phyloP scores from a whole-genome alignment of 1,140 invertebrate genomes.

The Oscheius sp. region DNA sequence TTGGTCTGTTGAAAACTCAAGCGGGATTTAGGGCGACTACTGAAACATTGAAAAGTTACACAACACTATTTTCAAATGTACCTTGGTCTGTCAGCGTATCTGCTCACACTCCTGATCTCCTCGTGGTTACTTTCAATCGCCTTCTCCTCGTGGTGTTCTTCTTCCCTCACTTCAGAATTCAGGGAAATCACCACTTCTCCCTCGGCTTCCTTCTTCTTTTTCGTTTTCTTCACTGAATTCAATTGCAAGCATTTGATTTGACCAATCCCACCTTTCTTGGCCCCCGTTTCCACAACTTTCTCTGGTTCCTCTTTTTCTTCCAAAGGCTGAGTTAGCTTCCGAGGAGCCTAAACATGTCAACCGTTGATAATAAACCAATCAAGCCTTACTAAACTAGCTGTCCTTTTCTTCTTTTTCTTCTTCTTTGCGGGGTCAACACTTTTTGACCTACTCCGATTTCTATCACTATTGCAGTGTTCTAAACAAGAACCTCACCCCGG shows the following conservation, averaged over 20 bases:
- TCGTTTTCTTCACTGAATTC: neutral
- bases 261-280: neutral
- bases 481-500: conserved; percentile 2
- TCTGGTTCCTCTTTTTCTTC: neutral
- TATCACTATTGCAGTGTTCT: neutral
- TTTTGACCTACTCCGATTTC: neutral
- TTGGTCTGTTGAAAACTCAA: too few relatives aligned
- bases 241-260: neutral
- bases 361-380: neutral
- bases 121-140: neutral
- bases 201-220: neutral
- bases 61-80: too few relatives aligned
- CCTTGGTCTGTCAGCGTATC: neutral
- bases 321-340: neutral
- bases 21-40: too few relatives aligned
- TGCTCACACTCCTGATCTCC: neutral
- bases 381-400: neutral
- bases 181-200: neutral
- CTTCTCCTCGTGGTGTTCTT: neutral
- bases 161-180: conserved; percentile 1
- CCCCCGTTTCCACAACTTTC: conserved; percentile 7
- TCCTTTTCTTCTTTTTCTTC: conserved; percentile 24
- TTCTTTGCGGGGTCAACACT: conserved; percentile 5
- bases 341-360: neutral
- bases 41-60: too few relatives aligned